Conservation (phyloP, 2,888 invertebrate genomes). For the Busseola fusca region DNA sequence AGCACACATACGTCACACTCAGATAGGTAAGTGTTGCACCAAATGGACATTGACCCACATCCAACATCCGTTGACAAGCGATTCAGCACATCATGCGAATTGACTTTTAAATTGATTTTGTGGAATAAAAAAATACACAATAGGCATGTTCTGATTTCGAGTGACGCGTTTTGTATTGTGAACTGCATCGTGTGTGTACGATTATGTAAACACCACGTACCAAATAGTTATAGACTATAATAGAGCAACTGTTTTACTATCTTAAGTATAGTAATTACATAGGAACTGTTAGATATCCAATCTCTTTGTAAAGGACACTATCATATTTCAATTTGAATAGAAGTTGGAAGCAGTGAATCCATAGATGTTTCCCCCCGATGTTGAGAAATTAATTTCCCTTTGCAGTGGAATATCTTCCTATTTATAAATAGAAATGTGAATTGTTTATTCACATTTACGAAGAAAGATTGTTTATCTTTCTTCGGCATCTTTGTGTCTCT, state of each 20-base stretch:
- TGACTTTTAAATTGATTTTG: conserved; percentile 79
- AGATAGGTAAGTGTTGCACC: conserved; percentile 61
- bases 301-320: not conserved
- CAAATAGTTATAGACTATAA: conserved; percentile 22
- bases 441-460: too few relatives aligned
- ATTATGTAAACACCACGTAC: conserved; percentile 49
- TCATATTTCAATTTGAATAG: conserved; percentile 9
- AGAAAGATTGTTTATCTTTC: too few relatives aligned
- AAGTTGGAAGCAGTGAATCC: conserved; percentile 10
- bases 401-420: not conserved
- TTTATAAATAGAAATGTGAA: not conserved
- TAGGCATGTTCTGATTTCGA: conserved; percentile 55
- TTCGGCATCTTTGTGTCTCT: not conserved
- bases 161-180: conserved; percentile 61
- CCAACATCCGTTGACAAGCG: conserved; percentile 74
- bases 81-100: conserved; percentile 79
- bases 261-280: not conserved
- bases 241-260: conserved; percentile 13
- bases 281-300: not conserved
- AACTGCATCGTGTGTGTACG: conserved; percentile 33
- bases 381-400: conserved; percentile 11
- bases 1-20: conserved; percentile 48
- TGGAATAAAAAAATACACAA: conserved; percentile 75
- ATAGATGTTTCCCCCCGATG: conserved; percentile 10
- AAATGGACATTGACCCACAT: conserved; percentile 83